Percentiles rank a stretch among this genome's conserved stretches.
phyloP scores from a whole-genome alignment of 2,888 invertebrate genomes.

The Agrypnus murinus region DNA sequence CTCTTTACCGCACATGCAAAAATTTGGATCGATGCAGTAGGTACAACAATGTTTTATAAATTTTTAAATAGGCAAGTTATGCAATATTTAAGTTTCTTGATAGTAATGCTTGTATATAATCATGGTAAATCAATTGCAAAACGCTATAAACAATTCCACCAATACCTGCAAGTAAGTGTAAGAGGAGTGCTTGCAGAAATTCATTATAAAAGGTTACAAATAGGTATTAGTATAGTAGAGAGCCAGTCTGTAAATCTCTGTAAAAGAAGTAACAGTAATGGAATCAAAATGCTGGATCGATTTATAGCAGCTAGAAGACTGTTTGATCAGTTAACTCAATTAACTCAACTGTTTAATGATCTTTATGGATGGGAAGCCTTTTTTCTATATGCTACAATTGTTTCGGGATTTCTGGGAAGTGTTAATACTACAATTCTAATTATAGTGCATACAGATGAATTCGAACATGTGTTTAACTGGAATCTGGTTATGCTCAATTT shows the following conservation, averaged over 20 bases:
- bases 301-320: background rate
- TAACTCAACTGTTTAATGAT: background rate
- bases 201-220: background rate
- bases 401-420: constrained; percentile 2
- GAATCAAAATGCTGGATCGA: background rate
- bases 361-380: constrained; percentile 6
- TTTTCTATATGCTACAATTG: background rate
- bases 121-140: background rate
- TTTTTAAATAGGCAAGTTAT: constrained; percentile 3
- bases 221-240: background rate
- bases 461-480: background rate
- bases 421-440: background rate
- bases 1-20: background rate
- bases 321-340: background rate
- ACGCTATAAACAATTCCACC: background rate
- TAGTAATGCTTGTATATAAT: constrained; percentile 4
- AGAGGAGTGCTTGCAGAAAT: background rate
- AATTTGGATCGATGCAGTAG: background rate
- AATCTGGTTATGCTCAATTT: background rate
- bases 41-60: background rate
- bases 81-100: background rate
- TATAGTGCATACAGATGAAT: background rate
- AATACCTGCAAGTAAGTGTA: background rate
- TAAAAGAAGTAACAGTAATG: background rate
- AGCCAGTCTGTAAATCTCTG: background rate